These are phyloP conservation scores for Synanceia verrucosa DNA, from an alignment of 2,797 vertebrate species.

Conservation along the genomic window DNA sequence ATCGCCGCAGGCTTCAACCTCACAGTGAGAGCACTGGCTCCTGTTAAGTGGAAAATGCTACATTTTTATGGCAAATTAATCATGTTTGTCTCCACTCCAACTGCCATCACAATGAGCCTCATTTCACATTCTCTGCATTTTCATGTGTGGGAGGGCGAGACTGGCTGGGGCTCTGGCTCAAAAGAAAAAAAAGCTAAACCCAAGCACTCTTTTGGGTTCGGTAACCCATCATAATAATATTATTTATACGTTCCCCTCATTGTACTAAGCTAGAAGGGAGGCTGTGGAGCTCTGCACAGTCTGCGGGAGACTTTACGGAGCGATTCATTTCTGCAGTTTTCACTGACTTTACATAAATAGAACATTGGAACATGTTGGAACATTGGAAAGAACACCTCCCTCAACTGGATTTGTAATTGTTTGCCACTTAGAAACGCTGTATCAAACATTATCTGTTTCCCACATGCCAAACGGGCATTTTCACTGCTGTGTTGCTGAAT, in stretches of 20 bases:
- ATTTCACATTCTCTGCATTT: conserved; percentile 79
- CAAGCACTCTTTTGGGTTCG: conserved; percentile 59
- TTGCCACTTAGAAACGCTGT: background rate
- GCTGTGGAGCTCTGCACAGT: conserved; percentile 39
- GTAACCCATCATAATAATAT: conserved; percentile 72
- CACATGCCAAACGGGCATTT: conserved; percentile 57
- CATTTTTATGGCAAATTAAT: conserved; percentile 76
- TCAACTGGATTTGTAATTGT: conserved; percentile 28
- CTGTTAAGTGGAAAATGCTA: conserved; percentile 74
- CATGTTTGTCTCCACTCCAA: conserved; percentile 71
- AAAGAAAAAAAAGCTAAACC: conserved; percentile 45
- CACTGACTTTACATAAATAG: conserved; percentile 62
- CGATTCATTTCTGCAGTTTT: conserved; percentile 60
- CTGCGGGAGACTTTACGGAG: conserved; percentile 56
- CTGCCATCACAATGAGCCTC: conserved; percentile 71
- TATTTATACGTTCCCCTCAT: conserved; percentile 71
- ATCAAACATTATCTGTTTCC: conserved; percentile 45
- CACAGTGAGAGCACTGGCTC: conserved; percentile 65
- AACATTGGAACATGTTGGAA: conserved; percentile 62
- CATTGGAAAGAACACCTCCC: conserved; percentile 38
- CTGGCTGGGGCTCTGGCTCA: conserved; percentile 53
- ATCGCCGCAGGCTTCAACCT: conserved; percentile 38
- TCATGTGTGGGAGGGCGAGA: conserved; percentile 71
- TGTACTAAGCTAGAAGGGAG: conserved; percentile 55
- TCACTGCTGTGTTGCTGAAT: conserved; percentile 40